Evolutionary conservation across 92 coral and sea anemone genomes (phyloP), one percentile per base, ranked within the genome.

Genomic region (Hydrozoanthus gracilis): DNA sequence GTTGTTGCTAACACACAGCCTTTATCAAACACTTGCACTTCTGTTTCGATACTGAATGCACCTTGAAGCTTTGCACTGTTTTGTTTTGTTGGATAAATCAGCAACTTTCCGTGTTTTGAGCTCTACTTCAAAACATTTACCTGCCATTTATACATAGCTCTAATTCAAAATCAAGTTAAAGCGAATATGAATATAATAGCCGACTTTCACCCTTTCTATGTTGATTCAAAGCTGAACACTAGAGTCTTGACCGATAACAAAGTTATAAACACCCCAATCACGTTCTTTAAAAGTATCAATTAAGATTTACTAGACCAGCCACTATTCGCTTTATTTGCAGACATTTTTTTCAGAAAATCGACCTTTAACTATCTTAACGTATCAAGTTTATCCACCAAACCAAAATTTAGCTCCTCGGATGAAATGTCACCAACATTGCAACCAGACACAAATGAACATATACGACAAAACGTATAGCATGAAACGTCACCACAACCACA

Each of bases 331-430:
- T 76, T 58, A 9, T 71, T 39, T 76, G 65, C 82, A 52, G 46
- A 77, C 49, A 77, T 12, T 27, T 77, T 35, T 77, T 77, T 18
- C 77, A 72, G 77, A 72, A 46, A 72, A 8, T 10, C 77, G 54
- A 58, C 64, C 12, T 58, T 16, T 16, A 16, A 58, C 15, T 16
- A 58, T 11, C 15, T 11, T 11, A 7, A 58, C 64, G 12, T 58
- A 58, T 8, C 64, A 12, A 12, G 64, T 9, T 11, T 27, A 27
- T 27, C 39, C 39, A 27, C 39, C 39, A 27, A 27, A 27, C 39
- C 39, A 27, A 27, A 27, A 27, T 27, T 27, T 27, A 27, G 39
- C 39, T 27, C 39, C 39, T 27, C 14, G 72, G 39, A 20, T 7
- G 3, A 10, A 4, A 17, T 65, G 16, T 65, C 35, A 20, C 71